A percentile compares a stretch with the other conserved stretches of the same genome.
Conservation (phyloP, 2,113 vertebrate species). For the Neopipo cinnamomea region DNA sequence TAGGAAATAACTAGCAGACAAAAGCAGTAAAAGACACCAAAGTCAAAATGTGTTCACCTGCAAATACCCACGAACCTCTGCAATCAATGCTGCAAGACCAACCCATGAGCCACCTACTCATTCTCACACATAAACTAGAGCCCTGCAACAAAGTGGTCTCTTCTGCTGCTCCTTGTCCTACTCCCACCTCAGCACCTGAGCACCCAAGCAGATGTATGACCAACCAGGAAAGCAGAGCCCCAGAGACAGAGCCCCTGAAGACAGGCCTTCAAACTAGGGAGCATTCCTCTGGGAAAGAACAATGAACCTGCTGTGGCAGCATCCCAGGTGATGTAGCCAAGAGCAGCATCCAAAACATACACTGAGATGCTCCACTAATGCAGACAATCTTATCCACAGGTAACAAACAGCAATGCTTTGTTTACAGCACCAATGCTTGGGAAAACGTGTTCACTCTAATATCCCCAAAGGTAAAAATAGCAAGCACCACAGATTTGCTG, state of each 20-base stretch:
- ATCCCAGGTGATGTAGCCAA: background rate
- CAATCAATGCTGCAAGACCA: background rate
- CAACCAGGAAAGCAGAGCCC: background rate
- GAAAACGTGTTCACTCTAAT: background rate
- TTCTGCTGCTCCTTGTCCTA: background rate
- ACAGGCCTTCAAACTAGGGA: background rate
- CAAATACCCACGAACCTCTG: background rate
- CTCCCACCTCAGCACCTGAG: background rate
- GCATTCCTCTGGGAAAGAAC: background rate
- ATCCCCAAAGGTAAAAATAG: slow-evolving; percentile 32
- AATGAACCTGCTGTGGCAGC: background rate
- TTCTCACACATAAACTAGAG: background rate
- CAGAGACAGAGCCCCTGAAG: background rate
- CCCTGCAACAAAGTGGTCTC: background rate
- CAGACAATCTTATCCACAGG: background rate
- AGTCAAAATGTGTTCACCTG: background rate
- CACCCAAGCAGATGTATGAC: background rate
- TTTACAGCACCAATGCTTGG: background rate
- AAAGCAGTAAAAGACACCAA: background rate
- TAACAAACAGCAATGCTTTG: background rate
- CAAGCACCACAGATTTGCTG: background rate
- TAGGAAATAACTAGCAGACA: background rate
- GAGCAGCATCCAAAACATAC: background rate
- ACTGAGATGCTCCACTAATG: background rate
- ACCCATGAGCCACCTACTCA: background rate